These are phyloP conservation scores for Neelides folsomi DNA, from an alignment of 2,888 invertebrate species.

Conservation along the genomic window DNA sequence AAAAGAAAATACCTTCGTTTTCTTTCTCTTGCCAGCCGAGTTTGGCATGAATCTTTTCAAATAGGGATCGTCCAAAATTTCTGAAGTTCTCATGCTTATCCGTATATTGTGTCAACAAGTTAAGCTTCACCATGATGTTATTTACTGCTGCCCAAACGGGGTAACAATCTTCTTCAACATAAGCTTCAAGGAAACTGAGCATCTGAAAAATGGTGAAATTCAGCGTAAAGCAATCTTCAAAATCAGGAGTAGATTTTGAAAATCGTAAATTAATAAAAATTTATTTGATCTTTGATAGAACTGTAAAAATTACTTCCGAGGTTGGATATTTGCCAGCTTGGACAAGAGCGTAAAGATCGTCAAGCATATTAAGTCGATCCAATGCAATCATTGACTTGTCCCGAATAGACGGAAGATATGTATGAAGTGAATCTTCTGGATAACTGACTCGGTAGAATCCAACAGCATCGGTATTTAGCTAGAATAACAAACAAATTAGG, in stretches of 20 bases:
- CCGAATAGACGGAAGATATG: slow-evolving; percentile 64
- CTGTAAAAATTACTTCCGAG: slow-evolving; percentile 54
- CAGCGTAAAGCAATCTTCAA: too few species aligned
- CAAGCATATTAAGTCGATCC: slow-evolving; percentile 75
- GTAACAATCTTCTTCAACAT: slow-evolving; percentile 71
- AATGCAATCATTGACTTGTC: slow-evolving; percentile 67
- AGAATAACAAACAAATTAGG: too few species aligned
- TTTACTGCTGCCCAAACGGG: slow-evolving; percentile 70
- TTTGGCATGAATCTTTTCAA: slow-evolving; percentile 54
- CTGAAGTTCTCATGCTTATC: slow-evolving; percentile 59
- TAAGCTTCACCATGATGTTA: slow-evolving; percentile 61
- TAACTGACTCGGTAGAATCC: slow-evolving; percentile 86
- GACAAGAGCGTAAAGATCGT: slow-evolving; percentile 80
- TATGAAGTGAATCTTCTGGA: slow-evolving; percentile 55
- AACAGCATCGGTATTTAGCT: slow-evolving; percentile 64
- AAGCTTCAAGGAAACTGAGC: slow-evolving; percentile 68
- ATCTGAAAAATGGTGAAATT: too few species aligned
- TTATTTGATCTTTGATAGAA: too few species aligned
- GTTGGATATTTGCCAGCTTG: slow-evolving; percentile 69
- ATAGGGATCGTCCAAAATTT: slow-evolving; percentile 58
- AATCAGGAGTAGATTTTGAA: background rate
- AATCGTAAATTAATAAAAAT: background rate
- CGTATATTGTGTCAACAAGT: slow-evolving; percentile 63
- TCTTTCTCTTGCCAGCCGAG: slow-evolving; percentile 75
- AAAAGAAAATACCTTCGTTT: slow-evolving; percentile 50